These are phyloP conservation scores for Drosophila parthenogenetica DNA, from an alignment of 2,888 invertebrate species.

Conservation along the genomic window DNA sequence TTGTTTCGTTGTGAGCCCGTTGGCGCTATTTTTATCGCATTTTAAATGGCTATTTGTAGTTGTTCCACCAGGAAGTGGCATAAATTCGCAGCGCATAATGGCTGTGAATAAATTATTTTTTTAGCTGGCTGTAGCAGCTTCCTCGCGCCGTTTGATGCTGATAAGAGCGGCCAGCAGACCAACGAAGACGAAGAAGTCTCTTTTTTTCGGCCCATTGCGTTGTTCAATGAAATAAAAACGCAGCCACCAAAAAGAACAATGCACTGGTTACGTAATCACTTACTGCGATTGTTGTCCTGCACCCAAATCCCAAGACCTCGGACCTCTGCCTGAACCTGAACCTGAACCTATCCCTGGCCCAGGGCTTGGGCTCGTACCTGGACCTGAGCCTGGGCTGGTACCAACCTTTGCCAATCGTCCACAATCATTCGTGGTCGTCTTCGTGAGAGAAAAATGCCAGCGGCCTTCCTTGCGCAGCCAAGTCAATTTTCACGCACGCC, in stretches of 20 bases:
- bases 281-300: conserved; percentile 77
- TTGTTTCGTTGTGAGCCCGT: conserved; percentile 49
- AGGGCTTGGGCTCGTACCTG: not conserved
- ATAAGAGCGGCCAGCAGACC: conserved; percentile 50
- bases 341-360: conserved; percentile 2
- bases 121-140: conserved; percentile 48
- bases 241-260: conserved; percentile 63
- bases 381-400: not conserved
- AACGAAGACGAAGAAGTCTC: conserved; percentile 10
- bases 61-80: conserved; percentile 82
- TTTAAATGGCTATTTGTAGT: conserved; percentile 82
- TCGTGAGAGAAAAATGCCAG: conserved; percentile 65
- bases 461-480: conserved; percentile 74
- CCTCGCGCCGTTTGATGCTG: conserved; percentile 64
- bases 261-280: conserved; percentile 78
- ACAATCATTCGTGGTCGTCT: conserved; percentile 11
- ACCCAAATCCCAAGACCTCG: conserved; percentile 25
- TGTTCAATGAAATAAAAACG: conserved; percentile 72
- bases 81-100: conserved; percentile 79
- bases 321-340: conserved; percentile 1
- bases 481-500: conserved; percentile 81
- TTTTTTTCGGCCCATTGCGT: conserved; percentile 58
- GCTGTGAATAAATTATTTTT: conserved; percentile 82
- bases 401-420: conserved; percentile 13
- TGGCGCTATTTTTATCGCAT: conserved; percentile 82